phyloP scores from a whole-genome alignment of 2,888 invertebrate genomes.

The Hirtodrosophila duncani region DNA sequence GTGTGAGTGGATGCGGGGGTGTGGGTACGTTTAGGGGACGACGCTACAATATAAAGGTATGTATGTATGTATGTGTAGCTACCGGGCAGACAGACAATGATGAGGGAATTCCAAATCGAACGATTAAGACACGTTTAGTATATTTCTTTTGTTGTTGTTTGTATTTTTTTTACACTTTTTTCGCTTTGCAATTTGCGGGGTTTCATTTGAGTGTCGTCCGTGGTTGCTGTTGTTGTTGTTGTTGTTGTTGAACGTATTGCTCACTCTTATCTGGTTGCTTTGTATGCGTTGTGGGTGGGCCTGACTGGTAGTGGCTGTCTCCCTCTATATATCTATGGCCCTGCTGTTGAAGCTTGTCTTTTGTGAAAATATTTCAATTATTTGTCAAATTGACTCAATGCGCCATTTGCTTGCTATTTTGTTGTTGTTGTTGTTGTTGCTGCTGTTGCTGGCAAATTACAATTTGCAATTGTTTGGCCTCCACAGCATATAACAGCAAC shows the following conservation, averaged over 20 bases:
- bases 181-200: conserved; percentile 48
- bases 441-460: conserved; percentile 4
- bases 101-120: conserved; percentile 43
- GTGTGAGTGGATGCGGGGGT: neutral
- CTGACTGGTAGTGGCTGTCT: conserved; percentile 20
- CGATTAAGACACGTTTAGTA: conserved; percentile 51
- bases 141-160: conserved; percentile 33
- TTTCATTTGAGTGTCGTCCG: conserved; percentile 49
- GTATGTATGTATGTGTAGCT: neutral
- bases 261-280: conserved; percentile 28
- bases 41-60: conserved; percentile 6
- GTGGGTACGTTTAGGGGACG: too few species aligned
- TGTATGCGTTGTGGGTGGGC: conserved; percentile 19
- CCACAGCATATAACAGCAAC: too few species aligned
- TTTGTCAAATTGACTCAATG: conserved; percentile 50
- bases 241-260: conserved; percentile 6
- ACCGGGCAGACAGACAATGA: neutral
- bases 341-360: conserved; percentile 23
- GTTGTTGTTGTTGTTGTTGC: conserved; percentile 7
- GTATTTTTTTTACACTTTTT: conserved; percentile 20
- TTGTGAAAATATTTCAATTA: conserved; percentile 46
- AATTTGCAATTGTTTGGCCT: conserved; percentile 25
- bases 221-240: conserved; percentile 8
- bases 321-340: neutral
- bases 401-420: conserved; percentile 27